Percentiles rank a stretch among this genome's conserved stretches.
Conservation (phyloP, 2,113 vertebrate genomes). For the Sialia sialis region DNA sequence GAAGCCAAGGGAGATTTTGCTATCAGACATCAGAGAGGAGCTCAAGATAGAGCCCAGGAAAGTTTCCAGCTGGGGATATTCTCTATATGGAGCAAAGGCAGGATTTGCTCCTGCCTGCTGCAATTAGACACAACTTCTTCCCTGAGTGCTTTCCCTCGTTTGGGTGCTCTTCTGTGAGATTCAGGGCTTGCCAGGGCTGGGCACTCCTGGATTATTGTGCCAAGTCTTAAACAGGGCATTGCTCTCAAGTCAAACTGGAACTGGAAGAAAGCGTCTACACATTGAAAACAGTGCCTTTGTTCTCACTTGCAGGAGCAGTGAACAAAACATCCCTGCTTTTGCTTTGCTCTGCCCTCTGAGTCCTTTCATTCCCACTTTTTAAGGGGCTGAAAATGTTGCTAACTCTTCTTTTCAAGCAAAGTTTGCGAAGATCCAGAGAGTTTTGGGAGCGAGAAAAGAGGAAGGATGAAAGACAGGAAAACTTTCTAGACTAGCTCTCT, state of each 20-base stretch:
- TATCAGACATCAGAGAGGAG: neutral
- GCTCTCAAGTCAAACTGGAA: neutral
- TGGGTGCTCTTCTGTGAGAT: neutral
- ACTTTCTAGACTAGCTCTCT: neutral
- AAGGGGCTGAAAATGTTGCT: slow-evolving; percentile 21
- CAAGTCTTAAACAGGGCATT: neutral
- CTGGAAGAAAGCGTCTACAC: neutral
- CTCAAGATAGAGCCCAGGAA: neutral
- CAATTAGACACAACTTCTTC: neutral
- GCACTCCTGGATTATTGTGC: neutral
- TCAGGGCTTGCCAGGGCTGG: neutral
- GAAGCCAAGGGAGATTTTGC: neutral
- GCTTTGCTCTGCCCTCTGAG: neutral
- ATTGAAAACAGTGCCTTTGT: slow-evolving; percentile 20
- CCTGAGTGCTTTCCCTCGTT: neutral
- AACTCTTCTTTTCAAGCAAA: slow-evolving; percentile 6
- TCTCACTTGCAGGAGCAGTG: neutral
- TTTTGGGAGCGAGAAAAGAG: neutral
- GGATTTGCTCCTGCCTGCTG: neutral
- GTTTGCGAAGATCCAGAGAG: neutral
- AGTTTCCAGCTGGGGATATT: neutral
- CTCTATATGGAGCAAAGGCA: neutral
- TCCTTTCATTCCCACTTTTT: slow-evolving; percentile 24
- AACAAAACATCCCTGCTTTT: slow-evolving; percentile 17
- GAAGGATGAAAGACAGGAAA: slow-evolving; percentile 8